Percentiles rank a stretch among this genome's conserved stretches.
Conservation (phyloP, 1,140 invertebrate genomes). For the Brachionus calyciflorus region DNA sequence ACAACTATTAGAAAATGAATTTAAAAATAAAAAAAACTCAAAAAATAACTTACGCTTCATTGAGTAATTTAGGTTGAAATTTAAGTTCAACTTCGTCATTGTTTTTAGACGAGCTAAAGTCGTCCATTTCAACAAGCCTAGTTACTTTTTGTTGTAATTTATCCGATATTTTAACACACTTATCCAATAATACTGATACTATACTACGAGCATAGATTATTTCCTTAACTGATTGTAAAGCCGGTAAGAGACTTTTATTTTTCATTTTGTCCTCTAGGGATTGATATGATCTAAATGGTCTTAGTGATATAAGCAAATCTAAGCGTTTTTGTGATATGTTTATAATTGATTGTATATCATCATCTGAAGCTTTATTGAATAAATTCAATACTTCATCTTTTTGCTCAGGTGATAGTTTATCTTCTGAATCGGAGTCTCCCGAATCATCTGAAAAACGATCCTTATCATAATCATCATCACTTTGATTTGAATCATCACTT, state of each 20-base stretch:
- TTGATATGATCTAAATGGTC: not conserved
- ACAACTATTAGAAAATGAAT: slow-evolving; percentile 54
- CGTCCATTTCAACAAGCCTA: slow-evolving; percentile 51
- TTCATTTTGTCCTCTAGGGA: not conserved
- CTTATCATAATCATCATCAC: slow-evolving; percentile 26
- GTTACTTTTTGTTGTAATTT: slow-evolving; percentile 61
- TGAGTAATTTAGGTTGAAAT: slow-evolving; percentile 60
- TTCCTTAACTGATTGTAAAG: slow-evolving; percentile 51
- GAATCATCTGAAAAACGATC: not conserved
- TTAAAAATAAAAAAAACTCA: not conserved
- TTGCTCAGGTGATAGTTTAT: not conserved
- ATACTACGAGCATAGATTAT: slow-evolving; percentile 60
- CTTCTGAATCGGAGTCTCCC: not conserved
- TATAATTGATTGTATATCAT: slow-evolving; percentile 35
- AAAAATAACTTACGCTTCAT: slow-evolving; percentile 52
- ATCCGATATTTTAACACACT: slow-evolving; percentile 61
- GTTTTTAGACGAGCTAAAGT: slow-evolving; percentile 48
- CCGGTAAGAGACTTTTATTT: not conserved
- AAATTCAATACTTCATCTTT: not conserved
- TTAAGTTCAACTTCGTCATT: slow-evolving; percentile 58
- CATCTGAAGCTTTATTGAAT: slow-evolving; percentile 4
- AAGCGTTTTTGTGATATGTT: slow-evolving; percentile 9
- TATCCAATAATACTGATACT: slow-evolving; percentile 61
- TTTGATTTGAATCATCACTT: not conserved
- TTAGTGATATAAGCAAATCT: not conserved